A percentile compares a stretch with the other conserved stretches of the same genome.
Evolutionary conservation across 2,888 invertebrate species (phyloP).

Genomic region (Slavum lentiscoides): DNA sequence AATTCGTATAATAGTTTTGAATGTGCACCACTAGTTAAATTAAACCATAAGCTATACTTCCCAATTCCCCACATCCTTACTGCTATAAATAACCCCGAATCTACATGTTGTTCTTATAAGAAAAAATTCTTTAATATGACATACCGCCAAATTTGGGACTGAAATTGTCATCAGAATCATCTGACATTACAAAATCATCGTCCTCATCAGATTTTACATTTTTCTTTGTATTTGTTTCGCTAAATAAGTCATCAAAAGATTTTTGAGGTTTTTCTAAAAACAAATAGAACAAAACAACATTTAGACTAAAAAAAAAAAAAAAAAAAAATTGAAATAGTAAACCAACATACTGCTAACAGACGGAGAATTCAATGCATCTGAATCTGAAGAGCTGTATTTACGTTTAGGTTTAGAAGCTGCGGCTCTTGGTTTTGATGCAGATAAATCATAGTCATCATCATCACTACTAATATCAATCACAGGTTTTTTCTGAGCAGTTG

Average conservation of each 20-base stretch:
- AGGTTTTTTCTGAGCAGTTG: conserved; percentile 20
- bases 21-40: too few relatives aligned
- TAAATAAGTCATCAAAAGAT: conserved; percentile 44
- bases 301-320: not conserved
- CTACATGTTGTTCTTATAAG: too few relatives aligned
- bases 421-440: conserved; percentile 30
- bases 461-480: not conserved
- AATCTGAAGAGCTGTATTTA: conserved; percentile 45
- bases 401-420: conserved; percentile 42
- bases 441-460: not conserved
- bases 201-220: not conserved
- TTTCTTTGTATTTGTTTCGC: conserved; percentile 22
- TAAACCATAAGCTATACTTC: too few relatives aligned
- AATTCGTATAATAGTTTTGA: too few relatives aligned
- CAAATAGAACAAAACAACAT: not conserved
- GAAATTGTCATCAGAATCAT: conserved; percentile 37
- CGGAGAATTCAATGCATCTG: conserved; percentile 38
- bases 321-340: not conserved
- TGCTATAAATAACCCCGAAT: too few relatives aligned
- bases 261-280: conserved; percentile 36
- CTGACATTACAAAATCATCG: conserved; percentile 28
- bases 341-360: conserved; percentile 16
- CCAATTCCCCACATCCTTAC: too few relatives aligned
- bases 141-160: conserved; percentile 22
- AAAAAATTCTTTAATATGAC: not conserved